phyloP scores from a whole-genome alignment of 2,113 vertebrate genomes.

The Cairina moschata region DNA sequence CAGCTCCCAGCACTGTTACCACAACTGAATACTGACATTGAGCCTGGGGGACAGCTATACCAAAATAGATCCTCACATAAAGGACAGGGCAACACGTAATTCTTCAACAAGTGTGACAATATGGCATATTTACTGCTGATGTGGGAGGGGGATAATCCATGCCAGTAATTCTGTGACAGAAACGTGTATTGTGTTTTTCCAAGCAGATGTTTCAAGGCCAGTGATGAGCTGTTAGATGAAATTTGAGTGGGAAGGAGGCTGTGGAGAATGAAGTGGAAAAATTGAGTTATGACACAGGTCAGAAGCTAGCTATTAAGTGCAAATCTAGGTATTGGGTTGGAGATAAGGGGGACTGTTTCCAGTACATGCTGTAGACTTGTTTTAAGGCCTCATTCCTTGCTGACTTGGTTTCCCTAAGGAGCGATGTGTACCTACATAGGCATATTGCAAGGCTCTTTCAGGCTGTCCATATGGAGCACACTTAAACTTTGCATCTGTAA shows the following conservation, averaged over 20 bases:
- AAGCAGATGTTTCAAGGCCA: slow-evolving; percentile 1
- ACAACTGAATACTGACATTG: not conserved
- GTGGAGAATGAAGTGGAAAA: slow-evolving; percentile 12
- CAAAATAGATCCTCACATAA: not conserved
- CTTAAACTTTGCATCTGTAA: not conserved
- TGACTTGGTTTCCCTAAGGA: not conserved
- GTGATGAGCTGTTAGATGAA: not conserved
- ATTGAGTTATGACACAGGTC: not conserved
- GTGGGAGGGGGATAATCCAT: not conserved
- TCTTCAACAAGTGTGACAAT: not conserved
- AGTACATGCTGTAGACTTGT: not conserved
- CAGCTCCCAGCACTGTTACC: not conserved
- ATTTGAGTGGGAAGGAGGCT: slow-evolving; percentile 1
- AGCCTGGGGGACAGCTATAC: not conserved
- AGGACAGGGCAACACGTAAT: not conserved
- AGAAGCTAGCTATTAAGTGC: not conserved
- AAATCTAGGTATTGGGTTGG: not conserved
- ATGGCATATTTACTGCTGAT: not conserved
- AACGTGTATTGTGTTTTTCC: not conserved
- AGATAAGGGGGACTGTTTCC: not conserved
- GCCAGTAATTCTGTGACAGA: not conserved
- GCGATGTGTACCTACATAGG: not conserved
- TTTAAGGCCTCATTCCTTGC: not conserved
- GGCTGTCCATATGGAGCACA: not conserved
- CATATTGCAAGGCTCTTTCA: not conserved